Base-by-base conservation (phyloP, 2,888 invertebrate genomes). In the Allophyes oxyacanthae region DNA sequence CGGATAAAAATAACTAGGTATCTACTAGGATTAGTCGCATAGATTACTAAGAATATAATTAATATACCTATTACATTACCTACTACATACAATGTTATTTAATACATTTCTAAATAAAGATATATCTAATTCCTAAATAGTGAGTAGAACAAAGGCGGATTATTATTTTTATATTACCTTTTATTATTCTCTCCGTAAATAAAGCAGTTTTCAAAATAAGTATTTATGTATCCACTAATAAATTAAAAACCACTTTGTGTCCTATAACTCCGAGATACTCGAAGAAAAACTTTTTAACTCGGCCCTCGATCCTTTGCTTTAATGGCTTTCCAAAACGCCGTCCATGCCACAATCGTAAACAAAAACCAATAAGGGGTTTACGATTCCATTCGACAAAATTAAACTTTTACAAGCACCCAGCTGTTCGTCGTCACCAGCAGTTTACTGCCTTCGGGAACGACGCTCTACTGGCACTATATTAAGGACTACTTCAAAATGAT, bases 301-400 rank as follows among this genome's bases (percentile, higher is more conserved):
- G 1, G 20, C 11, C 40, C 53, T 60, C 45, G 59, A 72, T 78
- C 76, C 70, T 78, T 78, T 77, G 68, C 69, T 71, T 77, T 82
- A 82, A 81, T 79, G 75, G 79, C 77, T 80, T 81, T 80, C 72
- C 81, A 83, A 85, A 86, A 77, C 82, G 80, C 78, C 83, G 80
- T 84, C 81, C 78, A 77, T 77, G 79, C 83, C 82, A 64, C 82
- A 86, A 85, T 88, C 90, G 87, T 91, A 90, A 92, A 91, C 88
- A 88, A 86, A 82, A 88, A 84, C 89, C 89, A 88, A 91, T 90
- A 89, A 86, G 84, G 81, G 78, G 78, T 91, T 92, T 91, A 91
- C 90, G 91, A 91, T 90, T 88, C 81, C 84, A 88, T 89, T 90
- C 86, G 86, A 85, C 87, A 83, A 86, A 90, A 92, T 92, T 91